Base-by-base conservation (phyloP, 2,113 vertebrate genomes). In the Sciurus niger region DNA sequence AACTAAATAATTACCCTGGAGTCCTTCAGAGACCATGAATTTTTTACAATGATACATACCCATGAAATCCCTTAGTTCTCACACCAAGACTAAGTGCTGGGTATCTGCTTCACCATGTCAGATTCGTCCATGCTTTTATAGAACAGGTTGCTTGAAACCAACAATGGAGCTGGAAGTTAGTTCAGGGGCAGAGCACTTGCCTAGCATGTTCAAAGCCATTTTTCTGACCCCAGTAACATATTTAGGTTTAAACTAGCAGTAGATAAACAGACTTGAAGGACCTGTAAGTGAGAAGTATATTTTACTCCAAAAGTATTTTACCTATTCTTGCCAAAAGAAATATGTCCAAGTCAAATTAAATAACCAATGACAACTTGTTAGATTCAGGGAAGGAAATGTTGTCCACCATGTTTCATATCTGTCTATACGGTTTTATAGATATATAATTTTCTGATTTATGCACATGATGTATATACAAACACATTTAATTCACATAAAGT, bases 281-380 rank as follows among this genome's bases (percentile, higher is more conserved):
- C 43, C n/a, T 24, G 16, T 74, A 3, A 25, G 20, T 48, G 32
- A 84, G 9, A 28, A 89, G 28, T 20, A 58, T 1, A 18, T 72
- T 87, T n/a, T 3, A 48, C 16, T 72, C 25, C 34, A 84, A 78
- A 89, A 84, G 25, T 16, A 43, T 55, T 84, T 68, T 79, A 48
- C 17, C 16, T 84, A 40, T 43, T 94, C 76, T 78, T 83, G 30
- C 63, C 77, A 30, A 91, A 95, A 93, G 40, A 40, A 40, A 77
- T 46, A 79, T 4, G 48, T 55, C 4, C 51, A 13, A 83, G 4
- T 4, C 22, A 58, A 67, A 18, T n/a, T 43, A 76, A 94, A 67
- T 89, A 88, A 82, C 24, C n/a, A 82, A 12, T 55, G 24, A 67
- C 17, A 93, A 68, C 28, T 58, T 90, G n/a, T 74, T 92, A 51